phyloP scores from a whole-genome alignment of 2,888 invertebrate genomes.

The Cistogaster globosa region DNA sequence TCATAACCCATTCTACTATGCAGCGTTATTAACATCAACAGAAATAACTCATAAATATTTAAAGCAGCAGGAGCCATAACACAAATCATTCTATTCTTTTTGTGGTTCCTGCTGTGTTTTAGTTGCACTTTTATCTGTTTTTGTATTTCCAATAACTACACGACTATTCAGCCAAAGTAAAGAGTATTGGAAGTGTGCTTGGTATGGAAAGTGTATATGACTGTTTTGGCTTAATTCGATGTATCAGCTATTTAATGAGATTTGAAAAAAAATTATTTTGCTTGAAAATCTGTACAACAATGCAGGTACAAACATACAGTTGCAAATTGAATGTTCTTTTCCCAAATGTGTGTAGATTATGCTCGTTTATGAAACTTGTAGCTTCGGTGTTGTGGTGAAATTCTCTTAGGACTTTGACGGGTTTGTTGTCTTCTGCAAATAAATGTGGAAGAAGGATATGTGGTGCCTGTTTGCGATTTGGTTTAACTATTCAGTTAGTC shows the following conservation, averaged over 20 bases:
- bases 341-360: constrained; percentile 33
- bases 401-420: background rate
- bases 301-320: background rate
- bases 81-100: constrained; percentile 49
- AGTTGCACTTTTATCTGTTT: background rate
- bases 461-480: background rate
- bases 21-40: constrained; percentile 18
- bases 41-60: constrained; percentile 8
- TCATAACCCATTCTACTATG: constrained; percentile 1
- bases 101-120: constrained; percentile 16
- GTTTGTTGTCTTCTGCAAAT: background rate
- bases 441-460: background rate
- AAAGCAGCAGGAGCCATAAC: constrained; percentile 44
- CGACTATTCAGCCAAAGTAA: too few relatives aligned
- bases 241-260: constrained; percentile 47
- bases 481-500: background rate
- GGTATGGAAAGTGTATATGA: background rate
- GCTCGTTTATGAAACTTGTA: constrained; percentile 19
- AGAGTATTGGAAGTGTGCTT: background rate
- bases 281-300: background rate
- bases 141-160: constrained; percentile 6
- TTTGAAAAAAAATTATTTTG: constrained; percentile 39
- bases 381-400: constrained; percentile 6
- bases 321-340: background rate
- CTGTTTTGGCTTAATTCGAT: constrained; percentile 36